These are phyloP conservation scores for Embiotoca jacksoni DNA, from an alignment of 2,113 vertebrate genomes.

Conservation along the genomic window DNA sequence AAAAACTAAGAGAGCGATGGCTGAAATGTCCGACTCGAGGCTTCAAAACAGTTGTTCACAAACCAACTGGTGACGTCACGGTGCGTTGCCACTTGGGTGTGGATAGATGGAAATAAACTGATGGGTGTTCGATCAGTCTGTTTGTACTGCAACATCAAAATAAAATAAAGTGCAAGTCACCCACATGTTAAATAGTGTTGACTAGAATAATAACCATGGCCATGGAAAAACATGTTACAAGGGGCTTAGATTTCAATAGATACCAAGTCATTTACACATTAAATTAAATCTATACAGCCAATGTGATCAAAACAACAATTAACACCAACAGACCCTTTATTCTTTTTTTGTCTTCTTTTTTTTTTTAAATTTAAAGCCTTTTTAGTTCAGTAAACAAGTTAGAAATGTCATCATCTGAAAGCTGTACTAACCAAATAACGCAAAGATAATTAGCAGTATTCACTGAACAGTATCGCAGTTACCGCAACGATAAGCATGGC, in stretches of 20 bases:
- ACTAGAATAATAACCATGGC: background rate
- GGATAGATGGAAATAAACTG: too few species aligned
- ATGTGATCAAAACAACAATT: constrained; percentile 9
- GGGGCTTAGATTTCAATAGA: background rate
- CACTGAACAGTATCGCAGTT: background rate
- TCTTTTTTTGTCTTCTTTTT: background rate
- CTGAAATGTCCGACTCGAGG: too few species aligned
- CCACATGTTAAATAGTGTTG: background rate
- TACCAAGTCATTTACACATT: background rate
- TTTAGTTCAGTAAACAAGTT: constrained; percentile 6
- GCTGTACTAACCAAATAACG: constrained; percentile 11
- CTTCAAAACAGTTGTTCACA: too few species aligned
- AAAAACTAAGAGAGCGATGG: too few species aligned
- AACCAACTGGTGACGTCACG: too few species aligned
- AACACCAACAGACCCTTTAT: background rate
- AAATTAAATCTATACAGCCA: background rate
- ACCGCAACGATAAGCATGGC: constrained; percentile 14
- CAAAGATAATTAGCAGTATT: constrained; percentile 24
- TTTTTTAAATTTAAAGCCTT: background rate
- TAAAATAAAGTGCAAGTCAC: too few species aligned
- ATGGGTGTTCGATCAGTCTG: too few species aligned
- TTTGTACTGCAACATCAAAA: too few species aligned
- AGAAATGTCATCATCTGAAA: background rate
- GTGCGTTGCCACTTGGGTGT: too few species aligned
- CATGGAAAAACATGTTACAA: background rate